phyloP scores from a whole-genome alignment of 2,797 vertebrate genomes.

The Gambusia yucatana region DNA sequence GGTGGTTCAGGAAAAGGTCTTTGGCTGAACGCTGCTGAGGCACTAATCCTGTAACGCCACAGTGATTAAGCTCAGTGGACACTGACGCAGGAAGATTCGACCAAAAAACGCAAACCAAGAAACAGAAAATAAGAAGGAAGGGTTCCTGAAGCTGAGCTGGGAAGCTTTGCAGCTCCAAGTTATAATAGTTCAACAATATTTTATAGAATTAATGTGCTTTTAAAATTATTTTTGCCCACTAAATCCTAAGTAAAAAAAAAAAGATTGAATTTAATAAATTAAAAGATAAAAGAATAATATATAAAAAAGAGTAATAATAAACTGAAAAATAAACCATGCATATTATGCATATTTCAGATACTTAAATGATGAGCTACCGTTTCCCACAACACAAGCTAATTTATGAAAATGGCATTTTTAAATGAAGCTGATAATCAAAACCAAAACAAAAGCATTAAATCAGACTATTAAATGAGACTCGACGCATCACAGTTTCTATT shows the following conservation, averaged over 20 bases:
- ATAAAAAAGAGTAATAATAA: too few species aligned
- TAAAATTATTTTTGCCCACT: too few species aligned
- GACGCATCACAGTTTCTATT: neutral
- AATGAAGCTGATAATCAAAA: neutral
- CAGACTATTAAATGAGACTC: neutral
- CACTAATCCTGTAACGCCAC: slow-evolving; percentile 4
- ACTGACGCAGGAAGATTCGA: slow-evolving; percentile 13
- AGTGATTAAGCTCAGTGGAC: slow-evolving; percentile 1
- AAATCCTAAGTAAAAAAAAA: too few species aligned
- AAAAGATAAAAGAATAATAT: too few species aligned
- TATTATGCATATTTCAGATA: neutral
- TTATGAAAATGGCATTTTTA: neutral
- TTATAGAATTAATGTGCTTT: too few species aligned
- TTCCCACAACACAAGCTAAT: neutral
- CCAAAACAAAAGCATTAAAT: neutral
- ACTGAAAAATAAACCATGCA: neutral
- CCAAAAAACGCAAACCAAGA: neutral
- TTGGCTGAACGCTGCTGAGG: neutral
- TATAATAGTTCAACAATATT: neutral
- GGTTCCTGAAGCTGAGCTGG: neutral
- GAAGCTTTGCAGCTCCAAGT: neutral
- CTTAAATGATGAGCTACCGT: neutral
- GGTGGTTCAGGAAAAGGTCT: neutral
- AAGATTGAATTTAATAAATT: too few species aligned
- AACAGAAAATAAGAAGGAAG: neutral